A percentile compares a stretch with the other conserved stretches of the same genome.
phyloP scores from a whole-genome alignment of 1,140 invertebrate genomes.

The Polypedilum vanderplanki region DNA sequence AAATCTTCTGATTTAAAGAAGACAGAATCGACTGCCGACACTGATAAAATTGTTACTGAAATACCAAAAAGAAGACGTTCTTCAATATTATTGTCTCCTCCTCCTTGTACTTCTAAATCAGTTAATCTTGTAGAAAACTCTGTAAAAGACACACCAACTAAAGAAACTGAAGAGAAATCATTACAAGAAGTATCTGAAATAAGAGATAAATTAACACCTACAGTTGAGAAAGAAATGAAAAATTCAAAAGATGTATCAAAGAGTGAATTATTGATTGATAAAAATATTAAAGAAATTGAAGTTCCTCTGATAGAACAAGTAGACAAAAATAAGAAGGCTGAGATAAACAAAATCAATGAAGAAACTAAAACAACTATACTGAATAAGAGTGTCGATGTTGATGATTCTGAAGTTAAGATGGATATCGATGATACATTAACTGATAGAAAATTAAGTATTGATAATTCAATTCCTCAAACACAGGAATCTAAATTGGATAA shows the following conservation, averaged over 20 bases:
- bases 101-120: neutral
- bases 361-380: too few relatives aligned
- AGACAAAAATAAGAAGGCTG: too few relatives aligned
- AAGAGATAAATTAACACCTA: too few relatives aligned
- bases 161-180: neutral
- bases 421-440: neutral
- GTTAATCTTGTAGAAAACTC: neutral
- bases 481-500: neutral
- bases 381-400: neutral
- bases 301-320: too few relatives aligned
- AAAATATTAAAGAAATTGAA: too few relatives aligned
- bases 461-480: neutral
- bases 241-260: too few relatives aligned
- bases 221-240: too few relatives aligned
- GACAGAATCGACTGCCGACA: neutral
- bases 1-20: constrained; percentile 21
- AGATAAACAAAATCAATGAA: too few relatives aligned
- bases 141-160: neutral
- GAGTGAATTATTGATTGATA: too few relatives aligned
- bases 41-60: neutral
- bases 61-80: neutral
- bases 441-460: neutral
- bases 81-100: neutral
- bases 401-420: neutral
- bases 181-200: neutral